Percentiles rank a stretch among this genome's conserved stretches.
Evolutionary conservation across 2,797 vertebrate species (phyloP).

Genomic region (Gouania willdenowi): DNA sequence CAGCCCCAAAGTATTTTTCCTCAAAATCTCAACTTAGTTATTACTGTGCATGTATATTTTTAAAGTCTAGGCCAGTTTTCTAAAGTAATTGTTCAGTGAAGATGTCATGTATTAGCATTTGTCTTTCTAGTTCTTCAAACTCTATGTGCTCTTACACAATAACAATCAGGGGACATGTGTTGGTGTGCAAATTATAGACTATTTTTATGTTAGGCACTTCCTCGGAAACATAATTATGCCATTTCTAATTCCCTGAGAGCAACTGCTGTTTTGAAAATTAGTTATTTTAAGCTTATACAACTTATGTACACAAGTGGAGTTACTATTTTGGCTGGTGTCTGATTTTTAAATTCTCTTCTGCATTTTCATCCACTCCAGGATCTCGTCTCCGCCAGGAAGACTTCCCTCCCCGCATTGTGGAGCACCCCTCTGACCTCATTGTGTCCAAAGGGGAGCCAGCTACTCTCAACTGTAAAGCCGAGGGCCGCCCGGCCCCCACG

Average conservation of each 20-base stretch:
- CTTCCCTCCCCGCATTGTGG: slow-evolving; percentile 90
- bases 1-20: slow-evolving; percentile 11
- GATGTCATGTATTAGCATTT: slow-evolving; percentile 22
- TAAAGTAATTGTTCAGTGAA: slow-evolving; percentile 20
- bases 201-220: slow-evolving; percentile 32
- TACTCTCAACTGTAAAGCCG: slow-evolving; percentile 92
- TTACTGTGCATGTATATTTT: slow-evolving; percentile 4
- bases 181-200: slow-evolving; percentile 61
- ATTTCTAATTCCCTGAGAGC: slow-evolving; percentile 43
- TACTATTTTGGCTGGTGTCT: too few species aligned
- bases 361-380: slow-evolving; percentile 63
- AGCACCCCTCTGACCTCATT: slow-evolving; percentile 92
- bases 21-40: neutral
- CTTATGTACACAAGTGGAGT: too few species aligned
- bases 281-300: slow-evolving; percentile 1
- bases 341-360: too few species aligned
- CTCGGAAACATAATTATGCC: slow-evolving; percentile 28
- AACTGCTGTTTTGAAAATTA: slow-evolving; percentile 21
- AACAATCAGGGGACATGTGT: slow-evolving; percentile 24
- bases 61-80: slow-evolving; percentile 20
- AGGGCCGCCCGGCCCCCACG: slow-evolving; percentile 85
- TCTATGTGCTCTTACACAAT: slow-evolving; percentile 38
- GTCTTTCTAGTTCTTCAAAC: slow-evolving; percentile 23
- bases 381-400: slow-evolving; percentile 95
- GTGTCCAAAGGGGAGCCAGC: slow-evolving; percentile 94